Base-by-base conservation (phyloP, 2,113 vertebrate species). In the Macrotis lagotis region DNA sequence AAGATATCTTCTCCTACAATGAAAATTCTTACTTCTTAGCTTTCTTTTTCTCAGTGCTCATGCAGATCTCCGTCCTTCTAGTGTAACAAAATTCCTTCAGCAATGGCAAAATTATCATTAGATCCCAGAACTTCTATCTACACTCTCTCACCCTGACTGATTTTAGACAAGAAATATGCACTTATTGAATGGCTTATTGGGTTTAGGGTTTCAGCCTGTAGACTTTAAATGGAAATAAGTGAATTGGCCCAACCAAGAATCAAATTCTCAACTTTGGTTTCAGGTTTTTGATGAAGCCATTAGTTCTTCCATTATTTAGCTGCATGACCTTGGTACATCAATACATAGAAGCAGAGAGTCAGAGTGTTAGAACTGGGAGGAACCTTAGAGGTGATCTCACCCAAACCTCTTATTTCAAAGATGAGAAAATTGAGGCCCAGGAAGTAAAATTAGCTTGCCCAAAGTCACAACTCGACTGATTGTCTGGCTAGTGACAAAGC, bases 391-490 rank as follows among this genome's bases (percentile, higher is more conserved):
- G n/a, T 22, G 37, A 12, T 66, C 88, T 11, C 0, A 3, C 83
- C 50, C 37, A 50, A 51, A 25, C 47, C 25, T 90, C 0, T 0
- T 11, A 26, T 19, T 48, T 90, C 26, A 12, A 44, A 47, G n/a
- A 26, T 12, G 25, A 44, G n/a, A 51, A 44, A 37, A 50, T 3
- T 8, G 0, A 74, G 44, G 66, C 12, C 66, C 48, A 8, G 4
- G 44, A 14, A 26, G 0, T 10, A 10, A 5, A 5, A 52, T n/a
- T n/a, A 25, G 2, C 14, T 88, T 2, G 0, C 48, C 50, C 50
- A 8, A 1, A 0, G 0, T 44, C 47, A 2, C 5, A 48, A 6
- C 12, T 22, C 25, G 9, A 31, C 53, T 74, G 48, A 3, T 1
- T 22, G 25, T 28, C 8, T 31, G 44, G 12, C 31, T 25, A 8